These are phyloP conservation scores for Microctenopoma stevenorrisi DNA, from an alignment of 2,797 vertebrate genomes.

Conservation along the genomic window DNA sequence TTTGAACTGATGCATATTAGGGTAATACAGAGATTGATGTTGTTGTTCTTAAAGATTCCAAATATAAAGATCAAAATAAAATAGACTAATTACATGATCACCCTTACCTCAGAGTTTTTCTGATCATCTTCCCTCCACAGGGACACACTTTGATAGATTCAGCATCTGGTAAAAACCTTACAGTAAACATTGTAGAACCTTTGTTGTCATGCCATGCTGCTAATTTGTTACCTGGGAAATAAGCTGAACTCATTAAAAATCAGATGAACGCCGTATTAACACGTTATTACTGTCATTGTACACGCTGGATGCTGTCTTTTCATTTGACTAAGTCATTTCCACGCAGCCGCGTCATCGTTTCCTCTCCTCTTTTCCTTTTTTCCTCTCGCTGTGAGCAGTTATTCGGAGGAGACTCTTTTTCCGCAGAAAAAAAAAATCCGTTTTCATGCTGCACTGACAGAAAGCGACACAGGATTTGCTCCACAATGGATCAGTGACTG, in stretches of 20 bases:
- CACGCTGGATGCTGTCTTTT: slow-evolving; percentile 40
- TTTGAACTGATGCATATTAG: no score
- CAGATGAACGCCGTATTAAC: neutral
- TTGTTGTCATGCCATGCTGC: neutral
- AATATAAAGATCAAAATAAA: no score
- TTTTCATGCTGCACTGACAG: slow-evolving; percentile 64
- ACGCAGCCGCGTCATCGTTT: slow-evolving; percentile 86
- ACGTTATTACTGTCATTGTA: neutral
- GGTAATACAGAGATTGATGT: no score
- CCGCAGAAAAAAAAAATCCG: slow-evolving; percentile 50
- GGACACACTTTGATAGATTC: no score
- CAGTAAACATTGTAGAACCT: no score
- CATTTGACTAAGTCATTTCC: slow-evolving; percentile 61
- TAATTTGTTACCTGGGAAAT: slow-evolving; percentile 5
- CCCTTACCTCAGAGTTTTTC: neutral
- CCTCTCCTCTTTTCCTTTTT: slow-evolving; percentile 79
- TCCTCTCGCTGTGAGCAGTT: slow-evolving; percentile 54
- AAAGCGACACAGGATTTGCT: slow-evolving; percentile 47
- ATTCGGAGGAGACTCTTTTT: slow-evolving; percentile 66
- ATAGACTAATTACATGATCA: no score
- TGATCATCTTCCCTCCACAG: neutral
- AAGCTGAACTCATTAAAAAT: neutral
- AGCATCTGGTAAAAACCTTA: no score
- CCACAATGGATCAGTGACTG: slow-evolving; percentile 77
- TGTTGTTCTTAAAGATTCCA: no score